Evolutionary conservation across 2,888 invertebrate genomes (phyloP), one percentile per base, ranked within the genome.

Genomic region (Unio pictorum): DNA sequence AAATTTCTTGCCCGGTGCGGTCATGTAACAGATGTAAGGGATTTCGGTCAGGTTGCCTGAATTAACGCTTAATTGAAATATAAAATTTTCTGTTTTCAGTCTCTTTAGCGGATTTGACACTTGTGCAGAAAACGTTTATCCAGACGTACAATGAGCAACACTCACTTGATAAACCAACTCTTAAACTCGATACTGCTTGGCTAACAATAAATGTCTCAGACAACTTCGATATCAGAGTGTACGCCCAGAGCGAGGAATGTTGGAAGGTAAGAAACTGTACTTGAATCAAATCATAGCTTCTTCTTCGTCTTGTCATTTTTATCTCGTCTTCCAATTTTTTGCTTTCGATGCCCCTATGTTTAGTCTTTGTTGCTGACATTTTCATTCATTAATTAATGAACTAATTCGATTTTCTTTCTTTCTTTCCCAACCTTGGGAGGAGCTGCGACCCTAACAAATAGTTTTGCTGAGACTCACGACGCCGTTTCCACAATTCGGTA

Each of bases 201-300:
- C 62, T 86, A 30, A 83, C 85, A 17, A 68, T 86, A 58, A 85
- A 84, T 68, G 75, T 79, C 4, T 75, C 82, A 3, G 71, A 81
- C 17, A 71, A 69, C 61, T 84, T 80, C 64, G 74, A 74, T n/a
- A 64, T 85, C 4, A 72, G 75, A n/a, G 54, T 86, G 11, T 84
- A 80, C 74, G 72, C 80, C 2, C 83, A 82, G 54, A 81, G 79
- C 28, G 79, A 80, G n/a, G 79, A 85, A 45, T 86, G 86, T 61
- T 81, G 75, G 72, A 81, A 82, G 78, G 86, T 86, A 75, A 67
- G 67, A 54, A 11, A 45, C 45, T 30, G 2, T 23, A 20, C 5
- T 17, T 18, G 8, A 58, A n/a, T 26, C n/a, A 58, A 58, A 1
- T 1, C 11, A 11, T 45, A 45, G 8, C 8, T 8, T 45, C 11